Conservation (phyloP, 2,888 invertebrate genomes). For the Eucera pruinosa region DNA sequence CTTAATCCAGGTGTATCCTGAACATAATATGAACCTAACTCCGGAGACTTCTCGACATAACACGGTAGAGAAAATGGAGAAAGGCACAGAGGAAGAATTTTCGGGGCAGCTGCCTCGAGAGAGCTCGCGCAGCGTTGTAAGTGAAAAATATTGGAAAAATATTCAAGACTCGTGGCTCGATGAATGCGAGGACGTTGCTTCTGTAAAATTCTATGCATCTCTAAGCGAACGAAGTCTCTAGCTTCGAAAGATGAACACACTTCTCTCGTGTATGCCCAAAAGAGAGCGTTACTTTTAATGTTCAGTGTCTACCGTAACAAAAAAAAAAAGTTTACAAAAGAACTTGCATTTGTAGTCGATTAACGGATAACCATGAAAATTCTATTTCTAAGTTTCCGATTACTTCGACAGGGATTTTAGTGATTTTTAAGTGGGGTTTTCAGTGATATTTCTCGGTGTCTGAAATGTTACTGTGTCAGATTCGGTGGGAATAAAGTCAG, state of each 20-base stretch:
- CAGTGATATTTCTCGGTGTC: neutral
- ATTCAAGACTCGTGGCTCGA: slow-evolving; percentile 30
- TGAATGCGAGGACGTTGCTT: slow-evolving; percentile 35
- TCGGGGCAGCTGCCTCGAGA: neutral
- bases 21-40: too few relatives aligned
- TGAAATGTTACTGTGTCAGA: neutral
- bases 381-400: too few relatives aligned
- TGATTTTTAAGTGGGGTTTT: too few relatives aligned
- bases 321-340: too few relatives aligned
- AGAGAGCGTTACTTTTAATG: slow-evolving; percentile 5
- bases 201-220: slow-evolving; percentile 64
- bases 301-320: neutral
- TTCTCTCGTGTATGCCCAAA: neutral
- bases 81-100: neutral
- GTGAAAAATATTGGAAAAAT: slow-evolving; percentile 52
- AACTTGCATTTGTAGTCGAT: too few relatives aligned
- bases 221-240: slow-evolving; percentile 26
- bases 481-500: neutral
- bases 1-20: too few relatives aligned
- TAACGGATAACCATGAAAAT: too few relatives aligned
- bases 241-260: neutral
- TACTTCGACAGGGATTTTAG: too few relatives aligned
- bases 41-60: too few relatives aligned
- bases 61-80: too few relatives aligned
- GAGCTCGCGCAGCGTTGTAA: neutral